Percentiles rank a stretch among this genome's conserved stretches.
Evolutionary conservation across 2,888 invertebrate species (phyloP).

Genomic region (Netelia melanura): DNA sequence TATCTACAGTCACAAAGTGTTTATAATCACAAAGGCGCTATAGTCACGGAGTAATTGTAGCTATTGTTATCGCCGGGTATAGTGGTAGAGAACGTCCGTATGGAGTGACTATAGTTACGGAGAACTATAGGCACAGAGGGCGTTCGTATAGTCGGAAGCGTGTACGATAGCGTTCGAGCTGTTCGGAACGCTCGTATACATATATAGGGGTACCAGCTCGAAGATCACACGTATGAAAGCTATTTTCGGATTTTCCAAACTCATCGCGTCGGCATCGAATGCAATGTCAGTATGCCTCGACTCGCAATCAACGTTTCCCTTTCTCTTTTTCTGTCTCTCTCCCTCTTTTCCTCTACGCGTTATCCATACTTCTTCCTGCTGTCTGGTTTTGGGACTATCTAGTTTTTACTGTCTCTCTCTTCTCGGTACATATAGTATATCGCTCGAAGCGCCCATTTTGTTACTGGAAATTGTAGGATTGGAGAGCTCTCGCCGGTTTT

Average conservation of each 20-base stretch:
- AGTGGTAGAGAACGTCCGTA: too few relatives aligned
- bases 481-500: conserved; percentile 25
- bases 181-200: background rate
- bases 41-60: too few relatives aligned
- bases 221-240: background rate
- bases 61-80: too few relatives aligned
- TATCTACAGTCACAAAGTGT: too few relatives aligned
- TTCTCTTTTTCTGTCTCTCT: background rate
- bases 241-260: background rate
- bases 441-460: conserved; percentile 10
- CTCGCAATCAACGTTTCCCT: conserved; percentile 30
- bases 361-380: conserved; percentile 28
- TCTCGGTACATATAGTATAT: background rate
- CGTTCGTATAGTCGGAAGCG: too few relatives aligned
- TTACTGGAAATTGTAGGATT: conserved; percentile 33
- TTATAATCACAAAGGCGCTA: too few relatives aligned
- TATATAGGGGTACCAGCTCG: background rate
- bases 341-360: conserved; percentile 8
- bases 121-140: too few relatives aligned
- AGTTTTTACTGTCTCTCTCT: conserved; percentile 21
- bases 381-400: conserved; percentile 14
- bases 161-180: too few relatives aligned
- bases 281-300: conserved; percentile 10
- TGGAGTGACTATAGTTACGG: too few relatives aligned
- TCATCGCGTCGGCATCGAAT: background rate